Evolutionary conservation across 2,113 vertebrate species (phyloP).

Genomic region (Panurus biarmicus): DNA sequence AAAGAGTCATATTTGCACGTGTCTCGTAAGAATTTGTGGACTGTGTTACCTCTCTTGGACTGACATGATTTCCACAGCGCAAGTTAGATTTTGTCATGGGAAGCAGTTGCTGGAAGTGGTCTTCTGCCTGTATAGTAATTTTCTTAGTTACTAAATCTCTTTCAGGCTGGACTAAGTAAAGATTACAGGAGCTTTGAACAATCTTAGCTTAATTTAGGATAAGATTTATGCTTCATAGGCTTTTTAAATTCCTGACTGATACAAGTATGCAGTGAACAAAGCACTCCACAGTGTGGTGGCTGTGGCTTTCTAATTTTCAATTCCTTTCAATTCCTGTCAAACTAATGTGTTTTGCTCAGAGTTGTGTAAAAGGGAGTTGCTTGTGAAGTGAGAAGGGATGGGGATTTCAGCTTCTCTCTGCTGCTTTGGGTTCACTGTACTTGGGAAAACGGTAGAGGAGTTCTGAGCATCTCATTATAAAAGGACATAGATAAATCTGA

Average conservation of each 20-base stretch:
- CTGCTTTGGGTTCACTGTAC: background rate
- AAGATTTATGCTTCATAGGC: background rate
- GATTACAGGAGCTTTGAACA: background rate
- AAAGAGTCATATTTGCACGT: background rate
- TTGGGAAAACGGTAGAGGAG: background rate
- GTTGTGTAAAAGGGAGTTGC: background rate
- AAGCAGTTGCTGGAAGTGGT: background rate
- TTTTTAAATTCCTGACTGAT: background rate
- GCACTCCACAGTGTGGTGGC: background rate
- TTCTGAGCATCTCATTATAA: slow-evolving; percentile 65
- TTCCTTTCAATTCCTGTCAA: background rate
- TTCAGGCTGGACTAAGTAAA: background rate
- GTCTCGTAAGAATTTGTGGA: background rate
- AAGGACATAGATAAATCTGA: slow-evolving; percentile 72
- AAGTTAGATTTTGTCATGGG: background rate
- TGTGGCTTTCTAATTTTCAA: background rate
- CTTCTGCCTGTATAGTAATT: background rate
- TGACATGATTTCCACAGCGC: background rate
- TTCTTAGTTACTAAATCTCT: background rate
- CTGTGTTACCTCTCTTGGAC: background rate
- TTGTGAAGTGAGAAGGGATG: background rate
- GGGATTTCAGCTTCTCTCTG: background rate
- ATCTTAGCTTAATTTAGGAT: background rate
- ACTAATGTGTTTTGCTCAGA: fast-evolving
- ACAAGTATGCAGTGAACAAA: background rate